Percentiles rank a stretch among this genome's conserved stretches.
Evolutionary conservation across 2,797 vertebrate genomes (phyloP).

Genomic region (Ctenopoma kingsleyae): DNA sequence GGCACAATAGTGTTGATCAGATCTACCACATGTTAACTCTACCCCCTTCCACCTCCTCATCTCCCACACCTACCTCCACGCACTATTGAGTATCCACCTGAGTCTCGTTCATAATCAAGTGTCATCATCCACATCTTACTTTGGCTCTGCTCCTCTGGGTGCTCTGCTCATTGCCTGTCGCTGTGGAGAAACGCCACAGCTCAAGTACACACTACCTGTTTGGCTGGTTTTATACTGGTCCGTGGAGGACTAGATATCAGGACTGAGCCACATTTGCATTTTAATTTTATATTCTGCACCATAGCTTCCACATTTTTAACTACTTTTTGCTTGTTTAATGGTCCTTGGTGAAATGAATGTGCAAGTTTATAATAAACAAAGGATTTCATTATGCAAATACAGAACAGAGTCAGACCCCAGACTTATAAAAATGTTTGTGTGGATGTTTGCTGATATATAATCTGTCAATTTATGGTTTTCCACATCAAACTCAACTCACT

Average conservation of each 20-base stretch:
- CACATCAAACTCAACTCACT: constrained; percentile 33
- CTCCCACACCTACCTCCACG: constrained; percentile 20
- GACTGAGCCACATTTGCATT: constrained; percentile 81
- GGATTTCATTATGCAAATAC: constrained; percentile 84
- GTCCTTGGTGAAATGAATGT: constrained; percentile 80
- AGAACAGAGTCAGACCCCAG: constrained; percentile 55
- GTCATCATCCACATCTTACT: constrained; percentile 69
- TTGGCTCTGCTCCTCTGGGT: constrained; percentile 59
- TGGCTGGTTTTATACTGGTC: constrained; percentile 63
- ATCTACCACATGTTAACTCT: constrained; percentile 45
- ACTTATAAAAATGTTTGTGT: constrained; percentile 67
- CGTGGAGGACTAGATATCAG: constrained; percentile 64
- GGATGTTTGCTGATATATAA: constrained; percentile 63
- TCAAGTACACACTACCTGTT: constrained; percentile 70
- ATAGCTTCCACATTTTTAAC: constrained; percentile 69
- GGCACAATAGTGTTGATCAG: constrained; percentile 29
- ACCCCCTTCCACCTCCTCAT: constrained; percentile 10
- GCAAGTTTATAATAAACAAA: constrained; percentile 82
- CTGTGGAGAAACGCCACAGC: constrained; percentile 46
- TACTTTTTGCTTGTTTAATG: constrained; percentile 83
- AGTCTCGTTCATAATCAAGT: constrained; percentile 74
- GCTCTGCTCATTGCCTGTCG: constrained; percentile 21
- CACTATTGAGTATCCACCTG: constrained; percentile 58
- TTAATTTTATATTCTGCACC: constrained; percentile 74
- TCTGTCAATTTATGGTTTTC: constrained; percentile 54